Base-by-base conservation (phyloP, 2,888 invertebrate species). In the Caenorhabditis imperialis region DNA sequence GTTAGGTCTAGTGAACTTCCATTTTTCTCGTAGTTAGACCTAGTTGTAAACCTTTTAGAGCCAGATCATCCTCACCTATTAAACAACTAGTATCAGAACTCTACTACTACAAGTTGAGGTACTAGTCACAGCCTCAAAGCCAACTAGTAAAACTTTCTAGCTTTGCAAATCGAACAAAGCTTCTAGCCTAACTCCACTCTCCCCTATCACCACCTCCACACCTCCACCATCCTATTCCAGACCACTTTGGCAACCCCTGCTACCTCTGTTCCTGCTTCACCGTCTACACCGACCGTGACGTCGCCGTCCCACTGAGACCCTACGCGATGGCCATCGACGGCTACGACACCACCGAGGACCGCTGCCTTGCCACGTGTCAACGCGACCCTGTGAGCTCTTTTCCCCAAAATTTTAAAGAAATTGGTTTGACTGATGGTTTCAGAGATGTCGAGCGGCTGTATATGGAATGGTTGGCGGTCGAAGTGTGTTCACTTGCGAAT, bases 391-490 rank as follows among this genome's bases (percentile, higher is more conserved):
- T 84, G 47, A 53, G 42, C 16, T 22, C 14, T 2, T 8, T 16
- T 30, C 16, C 30, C 14, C 27, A 7, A 8, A 23, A 3, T 8
- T 16, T n/a, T 14, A 20, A 16, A 2, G 5, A 58, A 45, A 54
- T n/a, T 33, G 2, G 1, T n/a, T 7, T 14, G 42, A 22, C 1
- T 22, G 23, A 2, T n/a, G n/a, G 20, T 67, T 85, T 63, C 71
- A 86, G 86, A 57, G 75, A 23, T 87, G 87, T 75, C 76, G 78
- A 23, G 84, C 85, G 10, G 87, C 80, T 3, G 86, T 86, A 16
- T 87, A 84, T 54, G 87, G 87, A 23, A 79, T 85, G 70, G 81
- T 86, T 22, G 87, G 87, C 8, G 87, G 87, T 1, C 65, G 86
- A 30, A 77, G 81, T 38, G 84, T 88, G 30, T 87, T 87, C 80